Percentiles rank a stretch among this genome's conserved stretches.
These are phyloP conservation scores for Theristicus caerulescens DNA, from an alignment of 2,113 vertebrate genomes.

Conservation along the genomic window DNA sequence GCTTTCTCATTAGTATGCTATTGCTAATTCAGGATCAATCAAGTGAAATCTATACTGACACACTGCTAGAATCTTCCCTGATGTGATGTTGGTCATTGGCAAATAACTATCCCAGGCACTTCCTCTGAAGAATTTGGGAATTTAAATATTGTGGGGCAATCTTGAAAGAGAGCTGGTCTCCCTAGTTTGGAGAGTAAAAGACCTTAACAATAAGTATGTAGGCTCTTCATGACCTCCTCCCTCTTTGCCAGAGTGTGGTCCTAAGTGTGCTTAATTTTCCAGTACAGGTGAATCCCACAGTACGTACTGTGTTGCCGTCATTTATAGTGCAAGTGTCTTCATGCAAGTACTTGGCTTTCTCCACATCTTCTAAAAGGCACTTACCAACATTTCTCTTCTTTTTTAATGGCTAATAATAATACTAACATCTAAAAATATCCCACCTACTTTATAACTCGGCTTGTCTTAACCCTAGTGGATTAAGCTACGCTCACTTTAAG, in stretches of 20 bases:
- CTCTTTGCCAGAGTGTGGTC: background rate
- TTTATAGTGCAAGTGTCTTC: background rate
- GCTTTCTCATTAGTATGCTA: background rate
- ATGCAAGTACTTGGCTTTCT: background rate
- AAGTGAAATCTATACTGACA: background rate
- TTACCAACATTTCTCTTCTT: background rate
- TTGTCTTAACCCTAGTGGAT: background rate
- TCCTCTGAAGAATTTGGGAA: background rate
- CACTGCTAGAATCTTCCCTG: background rate
- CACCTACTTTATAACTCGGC: background rate
- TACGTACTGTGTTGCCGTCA: background rate
- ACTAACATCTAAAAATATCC: background rate
- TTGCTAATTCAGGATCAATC: background rate
- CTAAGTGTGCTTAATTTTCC: background rate
- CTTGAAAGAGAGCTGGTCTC: background rate
- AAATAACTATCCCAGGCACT: background rate
- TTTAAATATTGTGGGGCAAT: background rate
- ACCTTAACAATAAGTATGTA: accelerated
- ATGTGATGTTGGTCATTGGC: accelerated
- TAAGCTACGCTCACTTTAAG: background rate
- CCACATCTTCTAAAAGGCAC: accelerated
- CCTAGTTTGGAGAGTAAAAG: background rate
- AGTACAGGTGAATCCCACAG: background rate
- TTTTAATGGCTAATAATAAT: background rate
- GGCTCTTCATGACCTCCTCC: background rate